These are phyloP conservation scores for Mythimna pallens DNA, from an alignment of 2,888 invertebrate species.

Conservation along the genomic window DNA sequence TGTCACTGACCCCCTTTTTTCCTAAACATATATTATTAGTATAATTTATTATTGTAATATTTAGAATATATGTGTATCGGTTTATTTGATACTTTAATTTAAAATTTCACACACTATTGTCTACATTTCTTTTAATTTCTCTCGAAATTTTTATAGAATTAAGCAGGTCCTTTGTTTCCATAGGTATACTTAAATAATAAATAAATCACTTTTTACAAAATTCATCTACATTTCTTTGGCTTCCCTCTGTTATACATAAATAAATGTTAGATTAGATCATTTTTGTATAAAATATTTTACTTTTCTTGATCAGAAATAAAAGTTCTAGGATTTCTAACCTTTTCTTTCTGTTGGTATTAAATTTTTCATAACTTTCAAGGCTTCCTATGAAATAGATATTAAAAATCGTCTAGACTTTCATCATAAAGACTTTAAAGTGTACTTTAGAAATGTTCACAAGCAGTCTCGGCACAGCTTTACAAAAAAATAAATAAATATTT, in stretches of 20 bases:
- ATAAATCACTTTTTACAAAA: no score
- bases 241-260: neutral
- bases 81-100: no score
- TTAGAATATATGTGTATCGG: no score
- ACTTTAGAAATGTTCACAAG: conserved; percentile 21
- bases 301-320: neutral
- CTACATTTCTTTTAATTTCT: no score
- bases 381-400: conserved; percentile 20
- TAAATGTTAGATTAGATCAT: neutral
- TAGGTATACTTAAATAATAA: no score
- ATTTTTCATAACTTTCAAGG: conserved; percentile 4
- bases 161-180: no score
- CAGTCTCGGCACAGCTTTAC: neutral
- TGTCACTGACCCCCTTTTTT: no score
- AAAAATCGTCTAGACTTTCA: conserved; percentile 34
- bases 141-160: no score
- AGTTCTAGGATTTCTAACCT: neutral
- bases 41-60: no score
- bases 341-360: neutral
- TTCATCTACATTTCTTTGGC: no score
- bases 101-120: no score
- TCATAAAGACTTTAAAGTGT: conserved; percentile 14
- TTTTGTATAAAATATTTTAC: conserved; percentile 7
- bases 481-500: conserved; percentile 18
- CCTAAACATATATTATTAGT: no score